A percentile compares a stretch with the other conserved stretches of the same genome.
These are phyloP conservation scores for Aphelocoma californica DNA, from an alignment of 2,797 vertebrate genomes.

Conservation along the genomic window DNA sequence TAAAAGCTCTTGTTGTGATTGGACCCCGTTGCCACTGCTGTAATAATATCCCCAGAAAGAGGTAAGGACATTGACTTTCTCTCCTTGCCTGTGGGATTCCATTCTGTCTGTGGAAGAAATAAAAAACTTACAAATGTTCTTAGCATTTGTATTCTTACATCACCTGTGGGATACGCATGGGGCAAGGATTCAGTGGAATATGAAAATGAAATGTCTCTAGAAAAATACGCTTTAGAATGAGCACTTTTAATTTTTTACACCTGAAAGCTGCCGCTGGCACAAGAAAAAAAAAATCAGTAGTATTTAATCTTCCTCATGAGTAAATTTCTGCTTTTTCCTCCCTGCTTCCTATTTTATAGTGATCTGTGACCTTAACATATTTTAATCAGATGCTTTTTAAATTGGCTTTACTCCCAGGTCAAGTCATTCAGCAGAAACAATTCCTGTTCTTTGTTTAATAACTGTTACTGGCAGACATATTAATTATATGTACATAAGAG, in stretches of 20 bases:
- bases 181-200: neutral
- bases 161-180: fast-evolving
- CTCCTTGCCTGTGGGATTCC: neutral
- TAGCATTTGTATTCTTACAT: neutral
- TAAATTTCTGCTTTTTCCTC: constrained; percentile 25
- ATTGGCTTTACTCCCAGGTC: constrained; percentile 66
- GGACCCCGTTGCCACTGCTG: fast-evolving
- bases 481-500: constrained; percentile 69
- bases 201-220: neutral
- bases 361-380: constrained; percentile 51
- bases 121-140: neutral
- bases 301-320: constrained; percentile 16
- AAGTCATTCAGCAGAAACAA: constrained; percentile 60
- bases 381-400: constrained; percentile 65
- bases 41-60: neutral
- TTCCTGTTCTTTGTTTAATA: constrained; percentile 59
- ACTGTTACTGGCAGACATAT: constrained; percentile 66
- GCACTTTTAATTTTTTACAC: neutral
- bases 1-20: neutral
- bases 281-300: neutral
- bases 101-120: neutral
- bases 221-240: neutral
- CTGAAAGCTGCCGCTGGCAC: neutral
- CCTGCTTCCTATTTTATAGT: constrained; percentile 19
- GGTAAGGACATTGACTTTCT: neutral